phyloP scores from a whole-genome alignment of 2,888 invertebrate species.

The Nudaria mundana region DNA sequence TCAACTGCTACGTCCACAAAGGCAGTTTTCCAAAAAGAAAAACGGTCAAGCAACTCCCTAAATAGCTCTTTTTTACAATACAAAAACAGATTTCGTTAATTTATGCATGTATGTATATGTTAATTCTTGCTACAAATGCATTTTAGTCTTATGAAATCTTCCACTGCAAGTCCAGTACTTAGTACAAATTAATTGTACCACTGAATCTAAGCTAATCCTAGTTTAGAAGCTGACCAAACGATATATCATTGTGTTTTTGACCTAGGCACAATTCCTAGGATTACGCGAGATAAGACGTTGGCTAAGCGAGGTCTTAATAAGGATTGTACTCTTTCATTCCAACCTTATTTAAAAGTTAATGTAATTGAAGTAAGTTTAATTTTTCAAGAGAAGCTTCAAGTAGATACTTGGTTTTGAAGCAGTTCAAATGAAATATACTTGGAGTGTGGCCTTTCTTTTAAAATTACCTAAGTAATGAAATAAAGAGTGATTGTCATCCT shows the following conservation, averaged over 20 bases:
- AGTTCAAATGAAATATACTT: constrained; percentile 16
- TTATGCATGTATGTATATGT: no score
- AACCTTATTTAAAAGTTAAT: constrained; percentile 29
- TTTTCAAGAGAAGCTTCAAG: constrained; percentile 20
- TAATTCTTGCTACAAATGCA: no score
- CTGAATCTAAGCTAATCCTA: constrained; percentile 34
- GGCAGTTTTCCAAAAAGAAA: no score
- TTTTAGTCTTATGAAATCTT: no score
- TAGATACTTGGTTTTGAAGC: constrained; percentile 11
- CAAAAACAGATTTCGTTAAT: no score
- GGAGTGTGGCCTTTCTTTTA: no score
- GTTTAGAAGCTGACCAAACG: constrained; percentile 25
- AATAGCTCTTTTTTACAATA: no score
- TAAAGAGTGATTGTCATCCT: no score
- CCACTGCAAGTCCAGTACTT: constrained; percentile 14
- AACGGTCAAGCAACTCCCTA: no score
- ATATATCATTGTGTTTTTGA: constrained; percentile 38
- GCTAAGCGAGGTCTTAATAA: constrained; percentile 36
- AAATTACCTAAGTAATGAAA: no score
- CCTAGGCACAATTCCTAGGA: constrained; percentile 34
- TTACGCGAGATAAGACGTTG: constrained; percentile 40
- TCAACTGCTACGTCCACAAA: no score
- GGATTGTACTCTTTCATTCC: constrained; percentile 31
- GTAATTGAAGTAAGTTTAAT: constrained; percentile 28
- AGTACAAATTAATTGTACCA: constrained; percentile 26